Conservation (phyloP, 2,797 vertebrate genomes). For the Morelia viridis region DNA sequence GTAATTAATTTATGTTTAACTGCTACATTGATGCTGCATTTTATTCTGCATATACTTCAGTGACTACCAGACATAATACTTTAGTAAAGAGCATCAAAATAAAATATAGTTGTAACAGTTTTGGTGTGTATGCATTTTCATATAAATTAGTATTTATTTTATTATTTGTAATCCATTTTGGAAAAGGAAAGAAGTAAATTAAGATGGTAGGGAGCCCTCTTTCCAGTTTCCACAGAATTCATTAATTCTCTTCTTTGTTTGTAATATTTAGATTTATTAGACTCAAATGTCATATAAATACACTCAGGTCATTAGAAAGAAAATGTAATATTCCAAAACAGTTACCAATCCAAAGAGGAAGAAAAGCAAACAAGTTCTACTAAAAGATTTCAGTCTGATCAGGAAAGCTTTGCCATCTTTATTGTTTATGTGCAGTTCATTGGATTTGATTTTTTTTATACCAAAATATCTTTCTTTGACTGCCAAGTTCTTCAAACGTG, state of each 20-base stretch:
- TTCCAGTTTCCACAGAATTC: slow-evolving; percentile 49
- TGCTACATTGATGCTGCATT: background rate
- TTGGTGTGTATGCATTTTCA: background rate
- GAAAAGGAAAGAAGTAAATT: background rate
- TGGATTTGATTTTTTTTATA: slow-evolving; percentile 40
- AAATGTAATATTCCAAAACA: slow-evolving; percentile 47
- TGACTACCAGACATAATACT: background rate
- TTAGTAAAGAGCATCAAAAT: background rate
- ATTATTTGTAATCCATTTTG: background rate
- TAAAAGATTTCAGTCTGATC: slow-evolving; percentile 34
- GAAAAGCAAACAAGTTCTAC: slow-evolving; percentile 34
- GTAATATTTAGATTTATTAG: slow-evolving; percentile 61
- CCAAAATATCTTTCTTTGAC: slow-evolving; percentile 39
- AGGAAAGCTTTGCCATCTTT: slow-evolving; percentile 21
- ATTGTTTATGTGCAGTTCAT: slow-evolving; percentile 44
- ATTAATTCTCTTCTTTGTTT: slow-evolving; percentile 54
- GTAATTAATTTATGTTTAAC: background rate
- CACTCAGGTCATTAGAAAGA: slow-evolving; percentile 55
- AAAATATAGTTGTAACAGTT: background rate
- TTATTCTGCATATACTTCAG: background rate
- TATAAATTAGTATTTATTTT: background rate
- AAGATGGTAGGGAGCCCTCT: background rate
- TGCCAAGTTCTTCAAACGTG: background rate
- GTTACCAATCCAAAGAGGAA: slow-evolving; percentile 35
- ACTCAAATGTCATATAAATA: slow-evolving; percentile 56